These are phyloP conservation scores for Drosophila azteca DNA, from an alignment of 1,140 invertebrate species.

Conservation along the genomic window DNA sequence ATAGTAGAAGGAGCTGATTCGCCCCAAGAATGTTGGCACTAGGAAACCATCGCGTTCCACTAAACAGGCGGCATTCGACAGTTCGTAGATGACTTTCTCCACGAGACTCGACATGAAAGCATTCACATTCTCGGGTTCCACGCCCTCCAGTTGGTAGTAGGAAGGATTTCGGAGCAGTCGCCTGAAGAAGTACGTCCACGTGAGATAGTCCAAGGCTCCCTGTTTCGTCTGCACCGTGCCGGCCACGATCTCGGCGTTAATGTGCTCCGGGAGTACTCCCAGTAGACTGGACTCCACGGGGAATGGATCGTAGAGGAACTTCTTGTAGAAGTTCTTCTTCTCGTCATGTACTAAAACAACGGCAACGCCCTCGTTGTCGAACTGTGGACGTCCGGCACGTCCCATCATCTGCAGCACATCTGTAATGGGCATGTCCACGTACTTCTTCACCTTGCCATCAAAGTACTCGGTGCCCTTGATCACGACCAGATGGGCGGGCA, in stretches of 20 bases:
- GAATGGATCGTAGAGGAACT: conserved; percentile 99
- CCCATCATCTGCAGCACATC: conserved; percentile 99
- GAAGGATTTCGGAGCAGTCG: conserved; percentile 96
- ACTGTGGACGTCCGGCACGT: conserved; percentile 96
- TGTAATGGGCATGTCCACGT: conserved; percentile 99
- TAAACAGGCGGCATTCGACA: conserved; percentile 92
- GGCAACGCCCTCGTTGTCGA: conserved; percentile 97
- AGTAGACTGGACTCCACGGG: conserved; percentile 98
- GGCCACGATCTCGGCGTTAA: conserved; percentile 99
- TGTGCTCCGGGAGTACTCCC: conserved; percentile 96
- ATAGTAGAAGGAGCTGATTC: conserved; percentile 98
- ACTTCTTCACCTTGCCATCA: conserved; percentile 97
- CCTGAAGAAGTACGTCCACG: conserved; percentile 99
- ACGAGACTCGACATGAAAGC: conserved; percentile 90
- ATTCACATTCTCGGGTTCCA: conserved; percentile 91
- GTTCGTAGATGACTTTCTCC: conserved; percentile 89
- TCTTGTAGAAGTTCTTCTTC: conserved; percentile 99
- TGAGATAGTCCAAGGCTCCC: conserved; percentile 97
- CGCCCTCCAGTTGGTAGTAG: conserved; percentile 93
- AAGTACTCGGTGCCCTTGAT: conserved; percentile 98
- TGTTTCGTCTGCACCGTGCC: conserved; percentile 96
- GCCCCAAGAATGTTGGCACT: conserved; percentile 93
- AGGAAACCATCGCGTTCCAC: conserved; percentile 88
- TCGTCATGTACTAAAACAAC: conserved; percentile 98
- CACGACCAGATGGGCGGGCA: conserved; percentile 91